Evolutionary conservation across 2,888 invertebrate species (phyloP), one percentile per base, ranked within the genome.

Genomic region (Hydropsyche betteni): DNA sequence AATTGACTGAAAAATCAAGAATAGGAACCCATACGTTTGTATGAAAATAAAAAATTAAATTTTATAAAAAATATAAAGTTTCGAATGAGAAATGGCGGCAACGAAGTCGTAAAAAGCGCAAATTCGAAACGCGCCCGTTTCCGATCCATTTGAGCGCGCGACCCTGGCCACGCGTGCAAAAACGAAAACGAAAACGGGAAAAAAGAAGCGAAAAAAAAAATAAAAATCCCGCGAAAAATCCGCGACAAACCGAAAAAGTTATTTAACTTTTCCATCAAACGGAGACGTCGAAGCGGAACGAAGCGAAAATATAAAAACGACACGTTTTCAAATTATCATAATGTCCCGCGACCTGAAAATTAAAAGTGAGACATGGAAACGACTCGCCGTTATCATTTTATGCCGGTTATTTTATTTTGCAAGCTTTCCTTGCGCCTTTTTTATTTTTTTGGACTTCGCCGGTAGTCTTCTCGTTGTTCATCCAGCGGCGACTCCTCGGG

Each of bases 311-410:
- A 53, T 53, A 14, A 75, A 73, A 75, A 74, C 75, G 76, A 76
- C 75, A 78, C 75, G 78, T 78, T 78, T 77, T 76, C 38, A 75
- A 78, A 78, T 78, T 76, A 76, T 76, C 76, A 78, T 74, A 76
- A 71, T 71, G 52, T 52, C 73, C 33, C 44, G 44, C 50, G 69
- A 44, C 64, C 77, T 52, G n/a, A 76, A 55, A 79, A 77, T 79
- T 77, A 77, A 69, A 72, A 72, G 72, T 72, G 72, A 58, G 72
- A 72, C 72, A 72, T 72, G 55, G 34, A 71, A 52, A 69, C 69
- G 69, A 51, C n/a, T 44, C 38, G 61, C 33, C 34, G 58, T 72
- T 72, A 72, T 72, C 72, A 72, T 72, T 72, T 71, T 72, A 44
- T 4, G 6, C 10, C 24, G 24, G 24, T 24, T 24, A 24, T 51